phyloP scores from a whole-genome alignment of 2,113 vertebrate genomes.

The Muntiacus reevesi region DNA sequence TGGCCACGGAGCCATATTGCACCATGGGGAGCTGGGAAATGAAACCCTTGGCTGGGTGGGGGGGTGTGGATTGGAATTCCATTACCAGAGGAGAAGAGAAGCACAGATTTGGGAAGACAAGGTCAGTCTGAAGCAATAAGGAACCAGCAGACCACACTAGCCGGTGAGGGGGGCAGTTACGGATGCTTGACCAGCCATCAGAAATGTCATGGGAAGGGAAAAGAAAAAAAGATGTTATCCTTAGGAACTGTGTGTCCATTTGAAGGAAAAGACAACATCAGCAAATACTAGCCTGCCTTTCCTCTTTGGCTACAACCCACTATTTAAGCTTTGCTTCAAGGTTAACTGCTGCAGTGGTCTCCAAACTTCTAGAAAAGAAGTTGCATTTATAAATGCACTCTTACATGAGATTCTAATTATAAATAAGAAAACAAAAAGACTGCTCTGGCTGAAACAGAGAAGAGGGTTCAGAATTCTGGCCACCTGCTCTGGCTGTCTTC shows the following conservation, averaged over 20 bases:
- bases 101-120: not conserved
- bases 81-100: not conserved
- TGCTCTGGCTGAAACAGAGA: not conserved
- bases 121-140: not conserved
- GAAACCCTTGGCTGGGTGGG: not conserved
- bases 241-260: not conserved
- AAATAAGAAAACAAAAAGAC: not conserved
- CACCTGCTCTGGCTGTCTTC: not conserved
- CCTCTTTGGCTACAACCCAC: not conserved
- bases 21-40: not conserved
- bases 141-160: not conserved
- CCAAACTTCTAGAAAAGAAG: not conserved
- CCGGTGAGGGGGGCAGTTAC: fast-evolving
- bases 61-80: not conserved
- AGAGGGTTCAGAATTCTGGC: not conserved
- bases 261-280: not conserved
- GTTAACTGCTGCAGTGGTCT: not conserved
- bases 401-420: not conserved
- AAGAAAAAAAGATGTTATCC: not conserved
- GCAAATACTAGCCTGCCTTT: not conserved
- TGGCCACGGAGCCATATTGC: not conserved
- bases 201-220: not conserved
- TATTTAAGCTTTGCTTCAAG: not conserved
- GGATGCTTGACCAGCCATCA: not conserved
- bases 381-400: not conserved